phyloP scores from a whole-genome alignment of 2,888 invertebrate species.

The Elmis aenea region DNA sequence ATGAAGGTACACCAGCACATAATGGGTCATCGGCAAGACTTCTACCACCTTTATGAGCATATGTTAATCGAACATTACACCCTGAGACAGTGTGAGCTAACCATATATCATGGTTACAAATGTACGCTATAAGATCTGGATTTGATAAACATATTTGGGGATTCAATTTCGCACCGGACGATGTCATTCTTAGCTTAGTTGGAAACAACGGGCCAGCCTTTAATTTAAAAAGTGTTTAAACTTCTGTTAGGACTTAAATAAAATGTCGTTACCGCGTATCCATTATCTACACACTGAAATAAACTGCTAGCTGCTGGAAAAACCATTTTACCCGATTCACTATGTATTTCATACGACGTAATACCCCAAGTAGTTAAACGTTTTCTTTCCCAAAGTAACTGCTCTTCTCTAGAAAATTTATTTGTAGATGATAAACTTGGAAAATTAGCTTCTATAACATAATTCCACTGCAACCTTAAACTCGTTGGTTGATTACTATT shows the following conservation, averaged over 20 bases:
- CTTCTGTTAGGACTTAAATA: not conserved
- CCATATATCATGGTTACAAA: slow-evolving; percentile 88
- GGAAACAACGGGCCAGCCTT: slow-evolving; percentile 62
- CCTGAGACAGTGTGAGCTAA: slow-evolving; percentile 67
- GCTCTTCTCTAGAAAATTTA: slow-evolving; percentile 79
- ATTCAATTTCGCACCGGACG: slow-evolving; percentile 66
- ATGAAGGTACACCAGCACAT: slow-evolving; percentile 94
- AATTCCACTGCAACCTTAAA: slow-evolving; percentile 67
- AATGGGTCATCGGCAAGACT: slow-evolving; percentile 75
- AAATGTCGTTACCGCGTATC: slow-evolving; percentile 53
- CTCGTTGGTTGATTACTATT: slow-evolving; percentile 53
- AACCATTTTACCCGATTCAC: slow-evolving; percentile 75
- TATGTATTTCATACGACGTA: slow-evolving; percentile 86
- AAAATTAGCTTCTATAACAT: slow-evolving; percentile 73
- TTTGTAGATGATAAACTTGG: slow-evolving; percentile 55
- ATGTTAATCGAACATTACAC: slow-evolving; percentile 66
- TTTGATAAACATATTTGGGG: slow-evolving; percentile 80
- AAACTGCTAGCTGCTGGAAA: slow-evolving; percentile 87
- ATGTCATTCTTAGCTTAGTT: slow-evolving; percentile 60
- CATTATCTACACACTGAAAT: slow-evolving; percentile 77
- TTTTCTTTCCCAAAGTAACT: slow-evolving; percentile 86
- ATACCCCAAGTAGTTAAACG: slow-evolving; percentile 90
- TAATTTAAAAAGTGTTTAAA: slow-evolving; percentile 1
- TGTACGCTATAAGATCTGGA: slow-evolving; percentile 80
- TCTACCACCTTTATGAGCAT: slow-evolving; percentile 62